Percentiles rank a stretch among this genome's conserved stretches.
These are phyloP conservation scores for Tuberolachnus salignus DNA, from an alignment of 2,888 invertebrate species.

Conservation along the genomic window DNA sequence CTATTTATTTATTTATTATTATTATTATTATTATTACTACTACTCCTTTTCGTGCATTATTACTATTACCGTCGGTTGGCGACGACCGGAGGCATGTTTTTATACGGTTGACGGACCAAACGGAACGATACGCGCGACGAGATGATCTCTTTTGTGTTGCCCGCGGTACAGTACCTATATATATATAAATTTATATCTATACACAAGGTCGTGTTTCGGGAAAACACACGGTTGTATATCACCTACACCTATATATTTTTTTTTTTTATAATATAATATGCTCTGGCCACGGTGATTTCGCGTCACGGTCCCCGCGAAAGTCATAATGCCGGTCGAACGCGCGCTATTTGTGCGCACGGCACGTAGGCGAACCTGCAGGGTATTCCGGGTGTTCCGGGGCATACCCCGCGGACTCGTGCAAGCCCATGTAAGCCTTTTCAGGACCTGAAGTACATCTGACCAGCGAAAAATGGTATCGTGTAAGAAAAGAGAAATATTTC, in stretches of 20 bases:
- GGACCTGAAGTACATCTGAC: too few relatives aligned
- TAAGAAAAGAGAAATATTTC: too few relatives aligned
- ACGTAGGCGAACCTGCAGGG: not conserved
- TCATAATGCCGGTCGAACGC: too few relatives aligned
- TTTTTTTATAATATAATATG: not conserved
- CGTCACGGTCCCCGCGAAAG: conserved; percentile 20
- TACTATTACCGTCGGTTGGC: not conserved
- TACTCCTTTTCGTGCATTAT: conserved; percentile 9
- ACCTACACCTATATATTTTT: not conserved
- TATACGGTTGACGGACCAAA: conserved; percentile 49
- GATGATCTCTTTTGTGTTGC: conserved; percentile 44
- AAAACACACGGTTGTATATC: not conserved
- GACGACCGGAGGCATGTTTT: not conserved
- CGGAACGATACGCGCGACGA: conserved; percentile 35
- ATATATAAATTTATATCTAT: too few relatives aligned
- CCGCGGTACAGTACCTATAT: not conserved
- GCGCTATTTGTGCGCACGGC: not conserved
- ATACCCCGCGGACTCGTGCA: too few relatives aligned
- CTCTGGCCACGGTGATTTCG: conserved; percentile 10
- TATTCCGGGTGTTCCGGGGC: too few relatives aligned
- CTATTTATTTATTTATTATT: conserved; percentile 20
- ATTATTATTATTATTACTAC: not conserved
- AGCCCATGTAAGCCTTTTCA: too few relatives aligned
- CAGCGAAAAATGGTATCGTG: too few relatives aligned
- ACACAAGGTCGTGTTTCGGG: conserved; percentile 46